Base-by-base conservation (phyloP, 2,113 vertebrate genomes). In the Pteruthius melanotis region DNA sequence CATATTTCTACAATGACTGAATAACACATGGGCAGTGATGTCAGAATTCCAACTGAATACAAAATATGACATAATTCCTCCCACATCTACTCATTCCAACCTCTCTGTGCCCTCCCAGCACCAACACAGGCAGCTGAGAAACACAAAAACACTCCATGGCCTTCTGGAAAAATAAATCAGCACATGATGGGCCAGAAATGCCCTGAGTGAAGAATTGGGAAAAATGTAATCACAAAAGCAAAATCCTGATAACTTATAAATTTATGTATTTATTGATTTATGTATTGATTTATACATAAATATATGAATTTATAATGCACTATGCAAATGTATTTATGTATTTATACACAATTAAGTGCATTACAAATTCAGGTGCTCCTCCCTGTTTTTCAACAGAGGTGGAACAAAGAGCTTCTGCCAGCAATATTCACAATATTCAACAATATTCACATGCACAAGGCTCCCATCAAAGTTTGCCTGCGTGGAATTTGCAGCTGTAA, bases 11-110 rank as follows among this genome's bases (percentile, higher is more conserved):
- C 7, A 26, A 7, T 22, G 17, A 9, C 5, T 30, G 16, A 30
- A 10, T 27, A 77, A 27, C 45, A 7, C 7, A 0, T 0, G 3
- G 21, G 31, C 28, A 75, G 7, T 3, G 18, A 75, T 18, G 27
- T 50, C 53, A 39, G 40, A 45, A 83, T 47, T 52, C 24, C 59
- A 60, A 0, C 19, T 52, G 37, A 83, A 68, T 4, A 30, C 10
- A 65, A 53, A 83, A 40, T 31, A 11, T 4, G 11, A 49, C 3
- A 4, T 7, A 47, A 77, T 72, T 88, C 49, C 31, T 65, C 7
- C 49, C 11, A 19, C 13, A 45, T 10, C 22, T 37, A 6, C 24
- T 13, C 35, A 4, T 44, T 19, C 24, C 31, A 42, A 9, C 7
- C 11, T 50, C 37, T 42, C 44, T 37, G 28, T 44, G 13, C 19